Evolutionary conservation across 2,113 vertebrate genomes (phyloP).

Genomic region (Ovis canadensis): DNA sequence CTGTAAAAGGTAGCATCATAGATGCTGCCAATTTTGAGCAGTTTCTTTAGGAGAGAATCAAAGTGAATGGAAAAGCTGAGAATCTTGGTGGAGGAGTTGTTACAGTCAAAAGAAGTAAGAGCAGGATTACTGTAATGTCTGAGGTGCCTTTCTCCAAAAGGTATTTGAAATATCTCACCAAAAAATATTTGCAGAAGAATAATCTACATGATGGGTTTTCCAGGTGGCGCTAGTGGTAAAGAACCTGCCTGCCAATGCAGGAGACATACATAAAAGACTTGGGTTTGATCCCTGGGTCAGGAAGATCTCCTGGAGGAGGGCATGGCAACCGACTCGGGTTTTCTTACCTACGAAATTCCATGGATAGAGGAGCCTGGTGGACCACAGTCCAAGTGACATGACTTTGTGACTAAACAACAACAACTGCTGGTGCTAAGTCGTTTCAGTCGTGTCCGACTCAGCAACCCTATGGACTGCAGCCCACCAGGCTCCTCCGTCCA

Average conservation of each 20-base stretch:
- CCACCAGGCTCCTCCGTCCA: too few species aligned
- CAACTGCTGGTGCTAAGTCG: constrained; percentile 44
- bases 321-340: not conserved
- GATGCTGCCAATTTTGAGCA: constrained; percentile 96
- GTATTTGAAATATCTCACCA: constrained; percentile 78
- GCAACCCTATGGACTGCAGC: too few species aligned
- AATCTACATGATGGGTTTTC: constrained; percentile 87
- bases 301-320: not conserved
- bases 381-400: not conserved
- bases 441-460: too few species aligned
- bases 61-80: constrained; percentile 94
- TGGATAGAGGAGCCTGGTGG: not conserved
- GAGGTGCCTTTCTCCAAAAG: not conserved
- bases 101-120: constrained; percentile 95
- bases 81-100: constrained; percentile 91
- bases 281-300: not conserved
- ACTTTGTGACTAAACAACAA: not conserved
- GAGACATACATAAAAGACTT: not conserved
- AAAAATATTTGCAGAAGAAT: constrained; percentile 97
- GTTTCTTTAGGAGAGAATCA: constrained; percentile 95
- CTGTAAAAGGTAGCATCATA: constrained; percentile 97
- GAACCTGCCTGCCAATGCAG: not conserved
- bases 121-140: constrained; percentile 90
- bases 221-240: not conserved
- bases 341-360: not conserved